These are phyloP conservation scores for Monochamus alternatus DNA, from an alignment of 2,888 invertebrate species.

Conservation along the genomic window DNA sequence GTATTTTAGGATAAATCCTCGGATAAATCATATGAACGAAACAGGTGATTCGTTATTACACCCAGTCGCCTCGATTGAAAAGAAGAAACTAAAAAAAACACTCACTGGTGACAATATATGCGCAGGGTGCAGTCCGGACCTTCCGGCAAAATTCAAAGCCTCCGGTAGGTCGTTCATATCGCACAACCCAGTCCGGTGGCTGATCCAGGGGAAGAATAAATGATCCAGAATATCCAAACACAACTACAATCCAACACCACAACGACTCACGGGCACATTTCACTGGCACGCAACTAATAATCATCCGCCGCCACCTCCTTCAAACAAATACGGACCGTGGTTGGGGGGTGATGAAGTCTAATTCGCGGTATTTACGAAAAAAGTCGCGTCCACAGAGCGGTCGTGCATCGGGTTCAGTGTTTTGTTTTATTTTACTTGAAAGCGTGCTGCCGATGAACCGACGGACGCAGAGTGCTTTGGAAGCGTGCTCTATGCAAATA, in stretches of 20 bases:
- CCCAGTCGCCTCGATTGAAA: background rate
- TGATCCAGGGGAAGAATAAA: slow-evolving; percentile 13
- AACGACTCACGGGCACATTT: slow-evolving; percentile 41
- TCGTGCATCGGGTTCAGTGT: background rate
- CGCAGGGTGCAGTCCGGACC: slow-evolving; percentile 53
- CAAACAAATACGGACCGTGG: slow-evolving; percentile 39
- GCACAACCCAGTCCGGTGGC: background rate
- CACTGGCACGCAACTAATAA: slow-evolving; percentile 36
- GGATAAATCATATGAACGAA: no score
- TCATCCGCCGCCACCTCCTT: slow-evolving; percentile 44
- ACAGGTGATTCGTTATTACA: no score
- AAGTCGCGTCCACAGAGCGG: slow-evolving; percentile 30
- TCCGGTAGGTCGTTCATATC: slow-evolving; percentile 63
- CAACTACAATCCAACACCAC: slow-evolving; percentile 10
- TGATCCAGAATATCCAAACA: slow-evolving; percentile 26
- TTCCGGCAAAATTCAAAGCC: slow-evolving; percentile 60
- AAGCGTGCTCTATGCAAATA: slow-evolving; percentile 46
- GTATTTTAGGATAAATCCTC: no score
- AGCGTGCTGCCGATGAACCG: slow-evolving; percentile 15
- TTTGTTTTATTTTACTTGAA: slow-evolving; percentile 24
- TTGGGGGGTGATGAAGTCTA: background rate
- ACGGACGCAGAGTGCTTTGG: slow-evolving; percentile 39
- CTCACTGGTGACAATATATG: slow-evolving; percentile 59
- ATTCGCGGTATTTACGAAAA: slow-evolving; percentile 46
- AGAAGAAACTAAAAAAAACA: slow-evolving; percentile 7